A percentile compares a stretch with the other conserved stretches of the same genome.
These are phyloP conservation scores for Seriola aureovittata DNA, from an alignment of 2,113 vertebrate genomes.

Conservation along the genomic window DNA sequence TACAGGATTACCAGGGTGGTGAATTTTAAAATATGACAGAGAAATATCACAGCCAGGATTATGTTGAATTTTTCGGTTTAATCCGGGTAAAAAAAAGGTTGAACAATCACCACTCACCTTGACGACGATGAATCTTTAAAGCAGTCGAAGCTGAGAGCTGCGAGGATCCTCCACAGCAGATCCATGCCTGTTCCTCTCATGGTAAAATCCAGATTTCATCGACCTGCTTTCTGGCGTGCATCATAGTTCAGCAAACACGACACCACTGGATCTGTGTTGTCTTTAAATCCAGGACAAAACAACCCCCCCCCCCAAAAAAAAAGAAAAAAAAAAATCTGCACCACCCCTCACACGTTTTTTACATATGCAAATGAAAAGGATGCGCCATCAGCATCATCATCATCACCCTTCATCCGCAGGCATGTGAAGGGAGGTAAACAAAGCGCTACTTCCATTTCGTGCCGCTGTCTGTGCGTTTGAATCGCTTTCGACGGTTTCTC, in stretches of 20 bases:
- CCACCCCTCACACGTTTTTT: background rate
- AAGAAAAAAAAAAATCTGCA: no score
- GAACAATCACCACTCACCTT: constrained; percentile 69
- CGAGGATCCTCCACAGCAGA: constrained; percentile 84
- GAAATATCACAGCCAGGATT: background rate
- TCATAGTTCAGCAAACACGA: constrained; percentile 15
- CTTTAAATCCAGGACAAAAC: constrained; percentile 1
- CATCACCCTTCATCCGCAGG: constrained; percentile 19
- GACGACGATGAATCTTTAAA: constrained; percentile 80
- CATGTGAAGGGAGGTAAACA: constrained; percentile 47
- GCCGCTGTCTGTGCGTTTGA: background rate
- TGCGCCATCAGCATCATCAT: constrained; percentile 14
- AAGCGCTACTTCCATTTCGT: constrained; percentile 1
- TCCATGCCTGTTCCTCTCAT: constrained; percentile 81
- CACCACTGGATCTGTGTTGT: background rate
- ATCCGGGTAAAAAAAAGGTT: no score
- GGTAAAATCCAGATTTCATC: constrained; percentile 18
- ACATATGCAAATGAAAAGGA: constrained; percentile 19
- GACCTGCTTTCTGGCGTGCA: constrained; percentile 40
- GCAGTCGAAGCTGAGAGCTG: constrained; percentile 84
- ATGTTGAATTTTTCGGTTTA: no score
- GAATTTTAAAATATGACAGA: background rate
- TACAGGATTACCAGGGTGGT: background rate
- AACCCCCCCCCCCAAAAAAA: no score
- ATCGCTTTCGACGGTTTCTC: background rate